Evolutionary conservation across 2,113 vertebrate genomes (phyloP), one percentile per base, ranked within the genome.

Genomic region (Shinisaurus crocodilurus): DNA sequence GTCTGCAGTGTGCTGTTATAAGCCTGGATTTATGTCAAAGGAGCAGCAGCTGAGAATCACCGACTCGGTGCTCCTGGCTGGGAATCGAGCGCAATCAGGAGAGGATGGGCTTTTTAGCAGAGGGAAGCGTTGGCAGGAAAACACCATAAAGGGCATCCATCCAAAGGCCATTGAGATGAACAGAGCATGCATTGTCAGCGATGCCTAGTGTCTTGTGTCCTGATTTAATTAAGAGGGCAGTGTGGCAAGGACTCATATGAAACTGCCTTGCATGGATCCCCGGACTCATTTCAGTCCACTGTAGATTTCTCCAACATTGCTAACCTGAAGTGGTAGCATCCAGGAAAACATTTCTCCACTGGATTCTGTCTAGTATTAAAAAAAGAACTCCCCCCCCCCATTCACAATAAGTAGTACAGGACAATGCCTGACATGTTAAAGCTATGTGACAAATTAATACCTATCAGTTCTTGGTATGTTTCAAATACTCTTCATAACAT

Each of bases 41-140:
- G n/a, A 76, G 50, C 77, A 88, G 85, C 86, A 32, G 72, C 57
- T 23, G 75, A 95, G 70, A 79, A 82, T 57, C 54, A 43, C 77
- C 2, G 54, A 86, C 40, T 1, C 48, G 18, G 72, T n/a, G n/a
- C 23, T 18, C 37, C 25, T 40, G 86, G 45, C 63, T 45, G 5
- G 18, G 5, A 89, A 84, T 75, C 86, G 80, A 65, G 90, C 90
- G 63, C 37, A 63, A 75, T 63, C 3, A 54, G 65, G 15, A 12
- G 88, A 69, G 54, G 37, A 60, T 63, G 88, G 18, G 32, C 92
- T 96, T 82, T 92, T 86, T 15, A 57, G 87, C 91, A 95, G 92
- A 89, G 85, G 76, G 23, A 81, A 43, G 45, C 90, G 90, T 70
- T 90, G 40, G 25, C 69, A 90, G 91, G n/a, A n/a, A 91, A 94